Evolutionary conservation across 2,113 vertebrate species (phyloP).

Genomic region (Gavia stellata): DNA sequence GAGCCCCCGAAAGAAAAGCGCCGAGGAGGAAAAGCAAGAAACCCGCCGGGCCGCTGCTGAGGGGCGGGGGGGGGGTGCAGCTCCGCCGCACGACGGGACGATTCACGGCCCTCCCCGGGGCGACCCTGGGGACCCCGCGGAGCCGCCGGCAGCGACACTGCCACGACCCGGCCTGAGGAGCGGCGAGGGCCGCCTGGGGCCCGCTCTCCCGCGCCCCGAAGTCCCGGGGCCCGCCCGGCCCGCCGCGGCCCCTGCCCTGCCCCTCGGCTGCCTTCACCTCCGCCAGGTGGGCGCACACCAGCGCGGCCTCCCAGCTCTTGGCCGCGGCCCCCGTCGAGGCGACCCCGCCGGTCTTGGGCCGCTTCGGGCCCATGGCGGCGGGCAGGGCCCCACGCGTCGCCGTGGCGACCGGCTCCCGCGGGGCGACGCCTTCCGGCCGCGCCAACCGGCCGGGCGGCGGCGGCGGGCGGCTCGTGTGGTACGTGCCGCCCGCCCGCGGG

Average conservation of each 20-base stretch:
- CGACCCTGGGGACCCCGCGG: not conserved
- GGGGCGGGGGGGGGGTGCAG: not conserved
- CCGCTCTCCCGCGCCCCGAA: too few species aligned
- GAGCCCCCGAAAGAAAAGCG: not conserved
- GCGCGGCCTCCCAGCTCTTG: constrained; percentile 67
- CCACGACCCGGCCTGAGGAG: not conserved
- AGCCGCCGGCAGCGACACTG: not conserved
- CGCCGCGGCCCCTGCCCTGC: not conserved
- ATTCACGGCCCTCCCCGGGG: not conserved
- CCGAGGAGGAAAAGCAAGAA: not conserved
- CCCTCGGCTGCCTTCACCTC: constrained; percentile 61
- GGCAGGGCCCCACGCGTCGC: not conserved
- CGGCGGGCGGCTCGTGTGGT: not conserved
- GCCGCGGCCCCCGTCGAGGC: not conserved
- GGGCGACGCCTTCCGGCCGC: not conserved
- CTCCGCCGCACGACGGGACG: not conserved
- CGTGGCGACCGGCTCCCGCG: constrained; percentile 4
- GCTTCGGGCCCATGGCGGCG: constrained; percentile 62
- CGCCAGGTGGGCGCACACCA: constrained; percentile 65
- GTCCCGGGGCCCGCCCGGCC: not conserved
- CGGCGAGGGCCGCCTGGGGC: too few species aligned
- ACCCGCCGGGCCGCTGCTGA: not conserved
- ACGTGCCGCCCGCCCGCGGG: too few species aligned
- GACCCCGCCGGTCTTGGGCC: not conserved
- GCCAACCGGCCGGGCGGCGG: not conserved